phyloP scores from a whole-genome alignment of 2,113 vertebrate species.

The Craseonycteris thonglongyai region DNA sequence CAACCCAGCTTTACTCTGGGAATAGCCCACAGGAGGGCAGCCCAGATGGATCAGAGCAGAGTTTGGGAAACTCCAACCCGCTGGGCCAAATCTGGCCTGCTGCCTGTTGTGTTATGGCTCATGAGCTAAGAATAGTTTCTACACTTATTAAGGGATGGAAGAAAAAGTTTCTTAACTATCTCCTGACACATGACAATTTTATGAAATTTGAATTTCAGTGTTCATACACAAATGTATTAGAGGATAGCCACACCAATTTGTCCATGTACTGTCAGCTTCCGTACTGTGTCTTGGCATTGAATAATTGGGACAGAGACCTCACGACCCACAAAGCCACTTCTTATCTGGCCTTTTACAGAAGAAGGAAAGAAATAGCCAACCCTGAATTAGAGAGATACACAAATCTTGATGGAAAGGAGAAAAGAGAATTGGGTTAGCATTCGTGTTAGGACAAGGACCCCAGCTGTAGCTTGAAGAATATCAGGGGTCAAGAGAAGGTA shows the following conservation, averaged over 20 bases:
- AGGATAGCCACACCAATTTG: not conserved
- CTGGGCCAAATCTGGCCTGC: no score
- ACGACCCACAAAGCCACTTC: not conserved
- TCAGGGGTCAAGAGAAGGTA: not conserved
- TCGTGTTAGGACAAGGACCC: not conserved
- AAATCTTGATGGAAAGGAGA: not conserved
- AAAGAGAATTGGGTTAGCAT: not conserved
- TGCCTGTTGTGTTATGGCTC: no score
- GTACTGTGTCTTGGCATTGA: accelerated
- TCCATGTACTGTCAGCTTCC: not conserved
- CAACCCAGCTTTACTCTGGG: not conserved
- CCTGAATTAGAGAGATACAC: not conserved
- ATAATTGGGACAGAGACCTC: not conserved
- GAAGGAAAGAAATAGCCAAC: not conserved
- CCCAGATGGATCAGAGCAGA: not conserved
- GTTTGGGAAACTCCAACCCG: not conserved
- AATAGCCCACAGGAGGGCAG: not conserved
- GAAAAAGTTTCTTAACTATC: not conserved
- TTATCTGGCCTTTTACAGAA: not conserved
- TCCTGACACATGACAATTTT: not conserved
- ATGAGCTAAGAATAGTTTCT: not conserved
- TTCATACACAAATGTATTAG: not conserved
- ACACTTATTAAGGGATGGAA: not conserved
- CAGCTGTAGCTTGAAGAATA: not conserved
- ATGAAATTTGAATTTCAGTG: not conserved